Percentiles rank a stretch among this genome's conserved stretches.
These are phyloP conservation scores for Goniozus legneri DNA, from an alignment of 1,140 invertebrate genomes.

Conservation along the genomic window DNA sequence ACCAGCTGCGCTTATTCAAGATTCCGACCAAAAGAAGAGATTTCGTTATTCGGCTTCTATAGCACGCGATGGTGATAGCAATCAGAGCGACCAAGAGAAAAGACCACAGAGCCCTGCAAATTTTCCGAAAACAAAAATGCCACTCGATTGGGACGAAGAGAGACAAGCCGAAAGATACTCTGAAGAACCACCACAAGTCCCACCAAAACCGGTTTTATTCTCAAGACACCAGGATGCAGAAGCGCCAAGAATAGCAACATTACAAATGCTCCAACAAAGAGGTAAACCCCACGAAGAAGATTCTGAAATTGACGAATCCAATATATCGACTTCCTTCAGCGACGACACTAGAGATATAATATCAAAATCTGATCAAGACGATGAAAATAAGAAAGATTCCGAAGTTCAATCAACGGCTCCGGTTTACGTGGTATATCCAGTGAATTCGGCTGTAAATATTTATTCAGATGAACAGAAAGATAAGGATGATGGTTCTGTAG, in stretches of 20 bases:
- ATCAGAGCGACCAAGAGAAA: no score
- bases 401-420: no score
- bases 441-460: slow-evolving; percentile 50
- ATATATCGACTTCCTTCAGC: background rate
- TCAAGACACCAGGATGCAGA: slow-evolving; percentile 38
- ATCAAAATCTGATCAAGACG: slow-evolving; percentile 23
- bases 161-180: slow-evolving; percentile 39
- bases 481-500: slow-evolving; percentile 53
- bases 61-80: no score
- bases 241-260: slow-evolving; percentile 47
- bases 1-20: background rate
- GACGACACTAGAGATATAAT: background rate
- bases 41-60: no score
- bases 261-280: slow-evolving; percentile 64
- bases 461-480: slow-evolving; percentile 50
- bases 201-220: slow-evolving; percentile 46
- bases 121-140: slow-evolving; percentile 21
- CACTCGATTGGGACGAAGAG: no score
- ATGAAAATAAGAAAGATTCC: slow-evolving; percentile 24
- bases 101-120: no score
- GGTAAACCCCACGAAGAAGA: slow-evolving; percentile 29
- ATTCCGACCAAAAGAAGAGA: slow-evolving; percentile 8
- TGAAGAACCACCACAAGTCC: slow-evolving; percentile 47
- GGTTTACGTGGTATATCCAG: slow-evolving; percentile 65
- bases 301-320: slow-evolving; percentile 9